phyloP scores from a whole-genome alignment of 2,888 invertebrate species.

The Drosophila monieri region DNA sequence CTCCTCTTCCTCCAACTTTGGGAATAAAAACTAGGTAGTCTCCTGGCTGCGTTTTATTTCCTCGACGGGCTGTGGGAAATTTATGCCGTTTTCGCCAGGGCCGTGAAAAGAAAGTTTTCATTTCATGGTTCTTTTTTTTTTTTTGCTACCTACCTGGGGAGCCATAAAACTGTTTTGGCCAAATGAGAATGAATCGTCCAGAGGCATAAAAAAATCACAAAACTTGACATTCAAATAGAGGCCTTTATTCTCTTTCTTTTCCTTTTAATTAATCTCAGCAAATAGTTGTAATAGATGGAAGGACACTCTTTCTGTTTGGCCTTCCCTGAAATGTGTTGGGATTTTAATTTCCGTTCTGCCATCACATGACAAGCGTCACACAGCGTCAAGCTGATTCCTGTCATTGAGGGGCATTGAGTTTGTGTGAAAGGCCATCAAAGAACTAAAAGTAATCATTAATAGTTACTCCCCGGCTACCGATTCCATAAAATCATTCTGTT shows the following conservation, averaged over 20 bases:
- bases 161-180: conserved; percentile 39
- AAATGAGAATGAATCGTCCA: conserved; percentile 32
- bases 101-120: conserved; percentile 38
- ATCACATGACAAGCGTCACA: conserved; percentile 61
- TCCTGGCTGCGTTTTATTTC: conserved; percentile 6
- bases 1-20: background rate
- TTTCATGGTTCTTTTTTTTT: background rate
- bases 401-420: conserved; percentile 11
- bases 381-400: conserved; percentile 19
- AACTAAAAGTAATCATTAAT: background rate
- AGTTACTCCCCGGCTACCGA: conserved; percentile 19
- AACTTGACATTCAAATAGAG: conserved; percentile 16
- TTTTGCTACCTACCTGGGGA: conserved; percentile 8
- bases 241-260: conserved; percentile 8
- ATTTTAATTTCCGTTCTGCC: conserved; percentile 72
- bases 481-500: conserved; percentile 14
- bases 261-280: background rate
- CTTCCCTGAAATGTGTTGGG: conserved; percentile 15
- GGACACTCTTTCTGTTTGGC: background rate
- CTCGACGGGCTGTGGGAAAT: conserved; percentile 17
- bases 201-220: conserved; percentile 11
- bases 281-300: too few species aligned
- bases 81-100: conserved; percentile 16
- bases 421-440: background rate
- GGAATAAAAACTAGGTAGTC: conserved; percentile 27